Evolutionary conservation across 2,888 invertebrate genomes (phyloP), one percentile per base, ranked within the genome.

Genomic region (Agonopterix subpropinquella): DNA sequence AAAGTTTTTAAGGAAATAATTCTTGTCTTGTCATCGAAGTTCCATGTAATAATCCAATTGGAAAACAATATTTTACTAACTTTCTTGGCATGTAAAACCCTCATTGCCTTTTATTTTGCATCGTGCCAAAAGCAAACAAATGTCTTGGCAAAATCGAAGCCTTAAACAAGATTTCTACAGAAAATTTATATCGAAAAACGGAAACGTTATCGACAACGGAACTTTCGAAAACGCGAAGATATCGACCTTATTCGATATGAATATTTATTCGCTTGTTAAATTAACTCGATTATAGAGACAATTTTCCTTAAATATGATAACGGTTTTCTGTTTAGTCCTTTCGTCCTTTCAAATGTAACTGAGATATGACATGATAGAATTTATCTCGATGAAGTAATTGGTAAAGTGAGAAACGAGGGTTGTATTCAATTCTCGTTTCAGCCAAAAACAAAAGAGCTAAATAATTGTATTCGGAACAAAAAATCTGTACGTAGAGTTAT

Each of bases 221-320:
- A 56, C 53, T 54, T 52, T 54, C 53, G 36, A 18, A 47, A 42
- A 47, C 18, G n/a, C 11, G 47, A 15, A 28, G 53, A 50, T 57
- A 61, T 58, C 61, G 53, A 55, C 49, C 49, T 46, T 47, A 52
- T 53, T 53, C 53, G 57, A 59, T 57, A 61, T 59, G 58, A 61
- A 57, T 59, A 61, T 61, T 61, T 59, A 61, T 57, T 57, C 55
- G 58, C 49, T 58, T 56, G 57, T 50, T 51, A 56, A 54, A 56
- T 56, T 54, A 61, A 60, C 59, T 59, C 57, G 52, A 64, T 60
- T 62, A 59, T 52, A 45, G 48, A 55, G 51, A 50, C 58, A 58
- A 61, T 58, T 61, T 55, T 57, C 59, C 51, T 58, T 51, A 48
- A 47, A 47, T 53, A 53, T 51, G 53, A 54, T 53, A 55, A 47